These are phyloP conservation scores for Acanthosoma haemorrhoidale DNA, from an alignment of 2,888 invertebrate genomes.

Conservation along the genomic window DNA sequence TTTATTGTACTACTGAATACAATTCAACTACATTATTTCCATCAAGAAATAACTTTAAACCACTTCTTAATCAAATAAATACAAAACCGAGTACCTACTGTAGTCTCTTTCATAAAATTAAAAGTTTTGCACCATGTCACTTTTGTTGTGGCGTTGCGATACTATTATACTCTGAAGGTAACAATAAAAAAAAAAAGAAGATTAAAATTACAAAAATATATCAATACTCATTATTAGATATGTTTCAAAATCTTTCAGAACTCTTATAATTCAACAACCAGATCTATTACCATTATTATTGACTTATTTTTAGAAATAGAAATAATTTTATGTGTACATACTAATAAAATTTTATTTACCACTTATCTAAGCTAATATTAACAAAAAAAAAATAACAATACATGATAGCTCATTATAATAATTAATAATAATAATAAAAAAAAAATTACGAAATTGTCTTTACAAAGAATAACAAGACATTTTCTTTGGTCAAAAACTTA, in stretches of 20 bases:
- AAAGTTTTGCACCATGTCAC: no score
- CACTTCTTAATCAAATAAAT: no score
- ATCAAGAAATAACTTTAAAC: no score
- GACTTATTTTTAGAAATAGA: no score
- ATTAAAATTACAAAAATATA: not conserved
- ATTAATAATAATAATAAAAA: not conserved
- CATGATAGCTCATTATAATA: not conserved
- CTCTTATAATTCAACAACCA: not conserved
- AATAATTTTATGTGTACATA: no score
- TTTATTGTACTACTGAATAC: no score
- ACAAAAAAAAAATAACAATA: not conserved
- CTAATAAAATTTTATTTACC: not conserved
- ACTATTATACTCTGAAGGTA: not conserved
- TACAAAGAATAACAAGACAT: conserved; percentile 3
- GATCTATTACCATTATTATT: not conserved
- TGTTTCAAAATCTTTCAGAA: not conserved
- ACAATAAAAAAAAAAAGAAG: not conserved
- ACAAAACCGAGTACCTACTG: no score
- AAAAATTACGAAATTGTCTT: not conserved
- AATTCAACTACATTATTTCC: no score
- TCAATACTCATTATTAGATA: not conserved
- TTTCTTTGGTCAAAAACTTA: conserved; percentile 11
- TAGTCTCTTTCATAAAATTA: no score
- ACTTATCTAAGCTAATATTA: not conserved
- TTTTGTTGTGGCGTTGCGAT: no score